Evolutionary conservation across 2,888 invertebrate genomes (phyloP), one percentile per base, ranked within the genome.

Genomic region (Epirrhoe tristata): DNA sequence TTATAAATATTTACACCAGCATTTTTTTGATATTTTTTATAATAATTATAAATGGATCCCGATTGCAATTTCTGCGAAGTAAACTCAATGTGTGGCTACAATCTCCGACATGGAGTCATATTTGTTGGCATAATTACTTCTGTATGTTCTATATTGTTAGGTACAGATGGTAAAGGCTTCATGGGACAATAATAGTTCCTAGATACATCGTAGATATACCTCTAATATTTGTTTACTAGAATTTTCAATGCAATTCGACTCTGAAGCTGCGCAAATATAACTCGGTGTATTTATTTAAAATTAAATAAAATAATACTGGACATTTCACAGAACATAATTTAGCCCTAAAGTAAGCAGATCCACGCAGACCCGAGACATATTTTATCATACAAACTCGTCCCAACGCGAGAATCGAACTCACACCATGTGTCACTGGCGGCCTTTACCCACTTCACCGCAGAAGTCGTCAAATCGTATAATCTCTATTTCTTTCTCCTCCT

Each of bases 81-180:
- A 0, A 55, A 55, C 3, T 59, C 69, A 8, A 60, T 75, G 6
- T 77, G 58, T 31, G 77, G 77, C 7, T 70, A 67, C 24, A 59
- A 63, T 5, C 63, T 80, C 0, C 62, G 66, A 5, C 43, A 52
- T 24, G 64, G 68, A 10, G 64, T 58, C 43, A 32, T 36, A 55
- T 36, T 64, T 39, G 36, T 68, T 61, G 64, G 68, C 36, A 52
- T 50, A 8, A 31, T 55, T 17, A 58, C 68, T 51, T 51, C 31
- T 14, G 68, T 64, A 61, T 8, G 61, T 62, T 50, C 24, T 48
- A 43, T 10, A 2, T 14, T 48, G 0, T 16, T 48, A 5, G 46
- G 36, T 36, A 36, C 36, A 36, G 36, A 32, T 43, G 5, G n/a
- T 46, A 46, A 1, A 16, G 6, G 5, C 16, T 14, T 1, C n/a